Conservation (phyloP, 2,797 vertebrate species). For the Phyllotis vaccarum region DNA sequence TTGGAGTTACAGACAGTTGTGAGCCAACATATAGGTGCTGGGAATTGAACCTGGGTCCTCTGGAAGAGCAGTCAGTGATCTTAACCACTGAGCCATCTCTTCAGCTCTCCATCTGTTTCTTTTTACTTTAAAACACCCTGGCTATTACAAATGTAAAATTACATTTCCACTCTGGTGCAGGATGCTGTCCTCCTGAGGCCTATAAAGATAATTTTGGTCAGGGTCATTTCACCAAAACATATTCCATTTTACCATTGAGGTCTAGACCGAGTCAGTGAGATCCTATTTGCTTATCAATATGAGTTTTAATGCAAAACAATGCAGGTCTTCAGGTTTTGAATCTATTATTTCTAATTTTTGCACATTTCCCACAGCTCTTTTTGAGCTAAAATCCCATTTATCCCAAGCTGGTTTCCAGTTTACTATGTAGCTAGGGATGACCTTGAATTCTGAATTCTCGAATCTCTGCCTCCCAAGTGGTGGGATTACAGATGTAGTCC, state of each 20-base stretch:
- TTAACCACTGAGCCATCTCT: not conserved
- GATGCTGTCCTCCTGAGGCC: not conserved
- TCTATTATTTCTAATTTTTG: conserved; percentile 22
- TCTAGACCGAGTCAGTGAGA: conserved; percentile 31
- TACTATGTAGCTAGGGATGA: not conserved
- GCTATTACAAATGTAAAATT: conserved; percentile 45
- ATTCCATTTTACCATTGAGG: conserved; percentile 27
- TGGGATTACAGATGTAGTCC: not conserved
- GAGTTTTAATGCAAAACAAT: conserved; percentile 15
- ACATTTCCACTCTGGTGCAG: not conserved
- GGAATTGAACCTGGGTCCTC: not conserved
- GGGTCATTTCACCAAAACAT: conserved; percentile 41
- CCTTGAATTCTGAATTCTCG: not conserved
- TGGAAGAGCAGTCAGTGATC: not conserved
- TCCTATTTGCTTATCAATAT: conserved; percentile 18
- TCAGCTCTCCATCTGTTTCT: not conserved
- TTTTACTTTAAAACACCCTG: not conserved
- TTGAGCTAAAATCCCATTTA: not conserved
- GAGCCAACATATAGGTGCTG: not conserved
- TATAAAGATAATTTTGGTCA: conserved; percentile 47
- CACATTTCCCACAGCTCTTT: not conserved
- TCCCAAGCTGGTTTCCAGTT: not conserved
- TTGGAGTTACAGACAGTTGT: not conserved
- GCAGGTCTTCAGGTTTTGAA: conserved; percentile 24
- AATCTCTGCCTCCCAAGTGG: not conserved